A percentile compares a stretch with the other conserved stretches of the same genome.
These are phyloP conservation scores for Tympanuchus pallidicinctus DNA, from an alignment of 2,113 vertebrate genomes.

Conservation along the genomic window DNA sequence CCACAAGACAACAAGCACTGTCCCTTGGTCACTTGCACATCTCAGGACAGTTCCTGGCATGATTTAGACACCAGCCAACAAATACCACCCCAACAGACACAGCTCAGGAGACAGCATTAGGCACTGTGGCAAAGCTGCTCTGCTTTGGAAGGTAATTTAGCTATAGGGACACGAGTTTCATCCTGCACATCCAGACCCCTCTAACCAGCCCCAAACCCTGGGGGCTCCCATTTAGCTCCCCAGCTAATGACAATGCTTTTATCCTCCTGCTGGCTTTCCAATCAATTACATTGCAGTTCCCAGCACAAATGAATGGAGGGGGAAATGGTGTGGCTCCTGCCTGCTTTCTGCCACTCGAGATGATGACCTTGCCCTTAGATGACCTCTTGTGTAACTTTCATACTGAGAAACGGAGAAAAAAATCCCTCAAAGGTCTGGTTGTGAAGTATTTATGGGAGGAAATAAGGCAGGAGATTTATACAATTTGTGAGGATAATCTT, in stretches of 20 bases:
- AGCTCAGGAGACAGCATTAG: background rate
- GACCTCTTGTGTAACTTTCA: constrained; percentile 48
- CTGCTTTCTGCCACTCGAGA: background rate
- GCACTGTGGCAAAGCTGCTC: background rate
- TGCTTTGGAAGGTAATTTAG: background rate
- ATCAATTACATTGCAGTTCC: background rate
- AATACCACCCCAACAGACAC: background rate
- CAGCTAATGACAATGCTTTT: constrained; percentile 47
- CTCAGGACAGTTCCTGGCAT: background rate
- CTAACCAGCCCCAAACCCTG: fast-evolving
- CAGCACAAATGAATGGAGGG: fast-evolving
- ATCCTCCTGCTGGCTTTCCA: constrained; percentile 33
- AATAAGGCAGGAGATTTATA: background rate
- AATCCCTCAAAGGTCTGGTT: fast-evolving
- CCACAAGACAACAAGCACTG: background rate
- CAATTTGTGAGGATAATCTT: background rate
- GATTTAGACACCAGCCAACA: background rate
- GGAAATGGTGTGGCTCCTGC: fast-evolving
- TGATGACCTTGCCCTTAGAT: constrained; percentile 62
- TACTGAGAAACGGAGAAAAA: background rate
- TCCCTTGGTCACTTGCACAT: too few relatives aligned
- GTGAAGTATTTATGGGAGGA: background rate
- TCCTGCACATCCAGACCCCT: background rate
- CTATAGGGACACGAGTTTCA: background rate
- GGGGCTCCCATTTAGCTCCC: background rate